phyloP scores from a whole-genome alignment of 2,113 vertebrate species.

The Probosciger aterrimus region DNA sequence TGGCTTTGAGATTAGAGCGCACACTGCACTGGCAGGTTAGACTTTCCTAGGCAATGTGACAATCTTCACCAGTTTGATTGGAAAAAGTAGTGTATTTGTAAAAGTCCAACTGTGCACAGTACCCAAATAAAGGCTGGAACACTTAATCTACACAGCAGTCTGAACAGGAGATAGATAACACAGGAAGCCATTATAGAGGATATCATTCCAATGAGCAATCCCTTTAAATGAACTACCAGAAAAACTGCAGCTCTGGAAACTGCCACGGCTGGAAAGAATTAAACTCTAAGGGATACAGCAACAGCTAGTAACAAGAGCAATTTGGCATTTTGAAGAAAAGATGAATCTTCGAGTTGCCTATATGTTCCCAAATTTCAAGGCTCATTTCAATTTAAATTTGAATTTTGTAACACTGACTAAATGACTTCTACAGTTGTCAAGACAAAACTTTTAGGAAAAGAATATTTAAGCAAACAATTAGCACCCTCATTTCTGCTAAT shows the following conservation, averaged over 20 bases:
- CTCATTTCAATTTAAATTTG: slow-evolving; percentile 49
- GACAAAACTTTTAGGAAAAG: slow-evolving; percentile 45
- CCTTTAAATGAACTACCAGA: background rate
- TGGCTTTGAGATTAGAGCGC: background rate
- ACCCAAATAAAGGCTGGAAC: background rate
- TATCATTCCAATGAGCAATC: background rate
- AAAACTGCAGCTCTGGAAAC: slow-evolving; percentile 18
- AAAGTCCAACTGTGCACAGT: background rate
- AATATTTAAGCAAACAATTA: slow-evolving; percentile 61
- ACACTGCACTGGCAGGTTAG: background rate
- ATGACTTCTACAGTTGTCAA: background rate
- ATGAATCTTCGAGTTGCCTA: background rate
- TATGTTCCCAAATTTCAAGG: slow-evolving; percentile 23
- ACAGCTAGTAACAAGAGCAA: background rate
- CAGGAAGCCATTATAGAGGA: background rate
- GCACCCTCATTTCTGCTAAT: background rate
- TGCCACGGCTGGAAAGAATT: background rate
- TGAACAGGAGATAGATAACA: background rate
- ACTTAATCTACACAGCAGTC: background rate
- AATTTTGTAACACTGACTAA: slow-evolving; percentile 23
- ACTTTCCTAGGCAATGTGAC: background rate
- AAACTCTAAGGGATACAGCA: slow-evolving; percentile 5
- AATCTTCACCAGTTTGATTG: background rate
- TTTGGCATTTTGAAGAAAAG: slow-evolving; percentile 16
- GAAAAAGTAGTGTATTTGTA: background rate